A percentile compares a stretch with the other conserved stretches of the same genome.
phyloP scores from a whole-genome alignment of 2,888 invertebrate genomes.

The Drosophila paranaensis region DNA sequence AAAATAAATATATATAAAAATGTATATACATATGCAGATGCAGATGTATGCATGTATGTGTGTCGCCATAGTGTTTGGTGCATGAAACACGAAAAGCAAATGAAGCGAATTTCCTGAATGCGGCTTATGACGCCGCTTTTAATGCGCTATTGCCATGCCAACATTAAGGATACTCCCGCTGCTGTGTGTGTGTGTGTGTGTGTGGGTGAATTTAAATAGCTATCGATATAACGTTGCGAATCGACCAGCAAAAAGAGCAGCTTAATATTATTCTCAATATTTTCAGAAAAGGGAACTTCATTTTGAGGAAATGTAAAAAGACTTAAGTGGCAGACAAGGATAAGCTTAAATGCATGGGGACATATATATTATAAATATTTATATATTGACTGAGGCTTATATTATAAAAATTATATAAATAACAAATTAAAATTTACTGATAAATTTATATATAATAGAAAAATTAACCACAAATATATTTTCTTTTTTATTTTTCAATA shows the following conservation, averaged over 20 bases:
- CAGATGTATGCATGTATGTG: not conserved
- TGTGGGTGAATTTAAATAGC: not conserved
- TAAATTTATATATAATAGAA: too few relatives aligned
- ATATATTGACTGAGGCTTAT: too few relatives aligned
- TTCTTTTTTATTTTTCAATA: too few relatives aligned
- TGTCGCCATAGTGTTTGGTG: not conserved
- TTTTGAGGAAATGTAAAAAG: not conserved
- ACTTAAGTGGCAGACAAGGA: not conserved
- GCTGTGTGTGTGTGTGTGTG: not conserved
- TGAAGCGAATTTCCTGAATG: conserved; percentile 30
- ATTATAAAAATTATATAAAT: too few relatives aligned
- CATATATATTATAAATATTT: not conserved
- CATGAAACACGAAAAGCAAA: conserved; percentile 18
- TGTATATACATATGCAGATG: not conserved
- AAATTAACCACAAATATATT: too few relatives aligned
- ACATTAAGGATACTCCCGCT: conserved; percentile 10
- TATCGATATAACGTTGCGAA: conserved; percentile 1
- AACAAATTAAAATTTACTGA: too few relatives aligned
- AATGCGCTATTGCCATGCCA: conserved; percentile 35
- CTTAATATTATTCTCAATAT: not conserved
- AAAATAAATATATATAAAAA: conserved; percentile 4
- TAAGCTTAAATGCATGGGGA: not conserved
- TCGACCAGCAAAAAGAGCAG: not conserved
- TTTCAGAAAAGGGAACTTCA: too few relatives aligned
- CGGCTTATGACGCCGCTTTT: conserved; percentile 31